These are phyloP conservation scores for Brotula barbata DNA, from an alignment of 2,797 vertebrate species.

Conservation along the genomic window DNA sequence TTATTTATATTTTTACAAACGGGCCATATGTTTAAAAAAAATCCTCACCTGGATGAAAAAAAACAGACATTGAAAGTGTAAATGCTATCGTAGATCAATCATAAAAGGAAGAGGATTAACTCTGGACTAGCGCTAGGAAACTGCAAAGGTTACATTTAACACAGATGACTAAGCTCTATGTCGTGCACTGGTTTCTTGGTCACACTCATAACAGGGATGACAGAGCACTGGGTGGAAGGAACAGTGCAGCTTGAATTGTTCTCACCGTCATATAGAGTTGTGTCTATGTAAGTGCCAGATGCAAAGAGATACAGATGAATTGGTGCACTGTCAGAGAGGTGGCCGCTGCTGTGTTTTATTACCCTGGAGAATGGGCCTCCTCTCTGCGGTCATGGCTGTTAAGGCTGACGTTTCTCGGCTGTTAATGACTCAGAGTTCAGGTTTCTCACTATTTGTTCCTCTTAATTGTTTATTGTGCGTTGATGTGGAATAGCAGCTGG, in stretches of 20 bases:
- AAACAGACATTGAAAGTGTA: no score
- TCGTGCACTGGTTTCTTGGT: slow-evolving; percentile 33
- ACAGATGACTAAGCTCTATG: slow-evolving; percentile 48
- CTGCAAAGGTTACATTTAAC: slow-evolving; percentile 55
- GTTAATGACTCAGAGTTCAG: slow-evolving; percentile 77
- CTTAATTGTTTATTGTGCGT: slow-evolving; percentile 78
- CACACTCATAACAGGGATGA: slow-evolving; percentile 26
- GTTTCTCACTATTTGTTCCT: slow-evolving; percentile 82
- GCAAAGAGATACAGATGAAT: slow-evolving; percentile 50
- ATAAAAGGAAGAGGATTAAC: slow-evolving; percentile 3
- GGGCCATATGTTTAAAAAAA: no score
- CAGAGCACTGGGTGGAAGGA: slow-evolving; percentile 1
- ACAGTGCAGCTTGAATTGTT: slow-evolving; percentile 6
- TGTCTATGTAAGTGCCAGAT: slow-evolving; percentile 21
- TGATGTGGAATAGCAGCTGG: slow-evolving; percentile 72
- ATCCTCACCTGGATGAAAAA: no score
- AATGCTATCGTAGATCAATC: neutral
- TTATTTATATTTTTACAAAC: no score
- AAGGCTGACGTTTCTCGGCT: slow-evolving; percentile 72
- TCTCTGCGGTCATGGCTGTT: slow-evolving; percentile 62
- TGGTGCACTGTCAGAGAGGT: slow-evolving; percentile 55
- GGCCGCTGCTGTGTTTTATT: slow-evolving; percentile 72
- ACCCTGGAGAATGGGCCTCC: slow-evolving; percentile 64
- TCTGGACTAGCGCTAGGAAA: slow-evolving; percentile 20
- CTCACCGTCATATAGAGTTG: slow-evolving; percentile 26